Evolutionary conservation across 2,888 invertebrate species (phyloP), one percentile per base, ranked within the genome.

Genomic region (Callimorpha dominula): DNA sequence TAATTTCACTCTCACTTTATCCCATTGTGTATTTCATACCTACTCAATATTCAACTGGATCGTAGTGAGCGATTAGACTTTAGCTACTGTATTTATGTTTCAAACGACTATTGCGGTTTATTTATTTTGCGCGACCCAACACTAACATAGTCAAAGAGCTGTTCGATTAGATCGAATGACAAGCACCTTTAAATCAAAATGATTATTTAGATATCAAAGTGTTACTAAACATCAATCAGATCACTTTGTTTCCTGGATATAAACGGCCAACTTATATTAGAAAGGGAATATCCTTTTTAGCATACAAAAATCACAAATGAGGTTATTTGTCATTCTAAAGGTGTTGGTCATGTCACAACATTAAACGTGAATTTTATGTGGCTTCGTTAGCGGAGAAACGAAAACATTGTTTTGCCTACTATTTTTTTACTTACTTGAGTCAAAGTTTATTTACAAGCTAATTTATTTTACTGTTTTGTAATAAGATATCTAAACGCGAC

Each of bases 181-280:
- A 57, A 57, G 31, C 11, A 12, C 5, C 20, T 31, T 31, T 60
- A 11, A 7, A 60, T 31, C 6, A 20, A 60, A 60, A 60, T 60
- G 11, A 20, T 31, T 31, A 60, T 60, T 60, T 12, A 31, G 2
- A 60, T 31, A 60, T 31, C 9, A 54, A 54, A 54, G 54, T 57
- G 57, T 57, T 57, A 20, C 20, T 3, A 15, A 50, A 49, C 4
- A 31, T 50, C 31, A 20, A 31, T 15, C 8, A 4, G 49, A 60
- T 60, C 31, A 54, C 2, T 66, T 64, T 69, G 77, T 68, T 66
- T 65, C 68, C 69, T 76, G 79, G 74, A 81, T 80, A 71, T 43
- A 20, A 81, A 81, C 77, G 50, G 50, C 42, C 52, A 70, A 70
- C 60, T 78, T 76, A 71, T 66, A 67, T 71, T 76, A 76, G 76